Conservation (phyloP, 2,113 vertebrate genomes). For the Pleuronectes platessa region DNA sequence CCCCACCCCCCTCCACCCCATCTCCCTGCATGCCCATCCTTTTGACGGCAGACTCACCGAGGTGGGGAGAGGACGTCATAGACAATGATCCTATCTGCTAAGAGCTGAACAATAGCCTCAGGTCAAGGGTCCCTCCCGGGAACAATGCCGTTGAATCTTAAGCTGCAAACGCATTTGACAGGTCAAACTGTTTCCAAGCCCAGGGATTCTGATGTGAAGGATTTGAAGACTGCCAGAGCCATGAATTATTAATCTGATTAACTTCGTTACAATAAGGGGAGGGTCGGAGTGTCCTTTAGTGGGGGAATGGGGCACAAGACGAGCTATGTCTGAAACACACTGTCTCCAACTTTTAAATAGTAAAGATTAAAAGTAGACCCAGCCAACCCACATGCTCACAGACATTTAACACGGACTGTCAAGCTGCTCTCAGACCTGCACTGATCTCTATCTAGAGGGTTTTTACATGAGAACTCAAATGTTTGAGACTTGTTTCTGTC, state of each 20-base stretch:
- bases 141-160: slow-evolving; percentile 41
- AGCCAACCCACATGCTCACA: background rate
- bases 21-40: slow-evolving; percentile 41
- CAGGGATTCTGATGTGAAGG: slow-evolving; percentile 22
- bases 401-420: too few relatives aligned
- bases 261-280: slow-evolving; percentile 44
- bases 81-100: slow-evolving; percentile 70
- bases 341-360: too few relatives aligned
- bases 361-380: background rate
- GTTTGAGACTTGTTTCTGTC: too few relatives aligned
- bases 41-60: slow-evolving; percentile 44
- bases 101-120: slow-evolving; percentile 62
- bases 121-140: slow-evolving; percentile 63
- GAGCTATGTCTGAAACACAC: background rate
- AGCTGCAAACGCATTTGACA: slow-evolving; percentile 30
- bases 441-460: too few relatives aligned
- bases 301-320: slow-evolving; percentile 36
- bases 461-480: too few relatives aligned
- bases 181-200: slow-evolving; percentile 51
- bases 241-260: slow-evolving; percentile 64
- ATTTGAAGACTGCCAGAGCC: slow-evolving; percentile 25
- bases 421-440: too few relatives aligned
- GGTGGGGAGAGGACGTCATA: slow-evolving; percentile 54
- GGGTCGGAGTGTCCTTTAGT: slow-evolving; percentile 34
- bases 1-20: background rate